Percentiles rank a stretch among this genome's conserved stretches.
Conservation (phyloP, 2,797 vertebrate genomes). For the Cynopterus sphinx region DNA sequence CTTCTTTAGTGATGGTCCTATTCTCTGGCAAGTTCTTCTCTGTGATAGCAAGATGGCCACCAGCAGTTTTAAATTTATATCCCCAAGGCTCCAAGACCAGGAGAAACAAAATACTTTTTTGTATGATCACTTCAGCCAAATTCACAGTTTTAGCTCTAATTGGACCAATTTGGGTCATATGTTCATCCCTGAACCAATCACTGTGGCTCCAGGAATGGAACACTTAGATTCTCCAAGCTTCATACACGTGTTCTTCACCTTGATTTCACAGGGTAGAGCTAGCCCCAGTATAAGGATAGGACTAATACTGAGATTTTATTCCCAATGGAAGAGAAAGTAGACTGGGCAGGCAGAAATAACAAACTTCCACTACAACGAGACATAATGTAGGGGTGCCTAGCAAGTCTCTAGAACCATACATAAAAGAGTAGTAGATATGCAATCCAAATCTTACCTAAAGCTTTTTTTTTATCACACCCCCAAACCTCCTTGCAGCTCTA, state of each 20-base stretch:
- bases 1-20: neutral
- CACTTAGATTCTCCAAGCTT: neutral
- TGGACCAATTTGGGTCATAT: neutral
- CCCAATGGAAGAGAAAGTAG: neutral
- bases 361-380: neutral
- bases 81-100: neutral
- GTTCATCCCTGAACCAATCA: neutral
- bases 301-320: neutral
- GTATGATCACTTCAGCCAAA: neutral
- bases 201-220: neutral
- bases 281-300: neutral
- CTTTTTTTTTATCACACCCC: neutral
- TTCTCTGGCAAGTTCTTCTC: neutral
- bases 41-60: neutral
- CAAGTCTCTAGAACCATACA: neutral
- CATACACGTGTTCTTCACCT: neutral
- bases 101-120: neutral
- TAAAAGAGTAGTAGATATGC: neutral
- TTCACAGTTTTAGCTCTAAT: neutral
- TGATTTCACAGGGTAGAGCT: neutral
- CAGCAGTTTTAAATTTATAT: neutral
- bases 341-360: neutral
- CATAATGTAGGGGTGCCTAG: neutral
- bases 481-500: neutral
- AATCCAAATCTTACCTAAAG: neutral